phyloP scores from a whole-genome alignment of 2,797 vertebrate species.

The Novumbra hubbsi region DNA sequence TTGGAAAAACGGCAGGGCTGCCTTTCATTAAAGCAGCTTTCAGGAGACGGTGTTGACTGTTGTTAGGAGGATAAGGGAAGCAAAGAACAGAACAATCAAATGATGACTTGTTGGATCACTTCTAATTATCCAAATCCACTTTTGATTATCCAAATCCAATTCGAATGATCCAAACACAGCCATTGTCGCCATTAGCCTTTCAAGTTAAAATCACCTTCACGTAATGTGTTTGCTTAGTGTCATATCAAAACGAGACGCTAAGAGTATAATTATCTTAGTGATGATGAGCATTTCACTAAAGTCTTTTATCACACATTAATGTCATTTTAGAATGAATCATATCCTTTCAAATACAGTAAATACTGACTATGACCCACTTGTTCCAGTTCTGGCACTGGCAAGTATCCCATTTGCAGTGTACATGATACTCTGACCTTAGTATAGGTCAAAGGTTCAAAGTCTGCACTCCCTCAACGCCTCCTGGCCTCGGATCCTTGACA shows the following conservation, averaged over 20 bases:
- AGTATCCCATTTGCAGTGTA: slow-evolving; percentile 26
- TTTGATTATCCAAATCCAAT: neutral
- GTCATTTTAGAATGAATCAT: neutral
- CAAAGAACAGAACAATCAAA: neutral
- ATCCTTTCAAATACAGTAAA: neutral
- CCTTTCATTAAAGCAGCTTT: neutral
- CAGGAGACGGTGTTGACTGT: neutral
- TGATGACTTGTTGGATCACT: neutral
- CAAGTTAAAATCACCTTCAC: neutral
- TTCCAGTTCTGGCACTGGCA: neutral
- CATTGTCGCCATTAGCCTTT: neutral
- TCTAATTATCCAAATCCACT: neutral
- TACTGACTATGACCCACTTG: neutral
- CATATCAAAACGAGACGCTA: neutral
- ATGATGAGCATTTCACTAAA: neutral
- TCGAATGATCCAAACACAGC: neutral
- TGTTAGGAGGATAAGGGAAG: slow-evolving; percentile 32
- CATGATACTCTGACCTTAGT: slow-evolving; percentile 40
- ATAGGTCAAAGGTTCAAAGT: slow-evolving; percentile 58
- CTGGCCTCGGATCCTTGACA: slow-evolving; percentile 48
- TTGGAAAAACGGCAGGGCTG: neutral
- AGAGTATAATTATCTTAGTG: neutral
- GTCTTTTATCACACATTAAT: neutral
- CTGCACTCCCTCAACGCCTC: slow-evolving; percentile 45
- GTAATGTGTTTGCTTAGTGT: neutral